Conservation (phyloP, 2,888 invertebrate species). For the Alloplasta piceator region DNA sequence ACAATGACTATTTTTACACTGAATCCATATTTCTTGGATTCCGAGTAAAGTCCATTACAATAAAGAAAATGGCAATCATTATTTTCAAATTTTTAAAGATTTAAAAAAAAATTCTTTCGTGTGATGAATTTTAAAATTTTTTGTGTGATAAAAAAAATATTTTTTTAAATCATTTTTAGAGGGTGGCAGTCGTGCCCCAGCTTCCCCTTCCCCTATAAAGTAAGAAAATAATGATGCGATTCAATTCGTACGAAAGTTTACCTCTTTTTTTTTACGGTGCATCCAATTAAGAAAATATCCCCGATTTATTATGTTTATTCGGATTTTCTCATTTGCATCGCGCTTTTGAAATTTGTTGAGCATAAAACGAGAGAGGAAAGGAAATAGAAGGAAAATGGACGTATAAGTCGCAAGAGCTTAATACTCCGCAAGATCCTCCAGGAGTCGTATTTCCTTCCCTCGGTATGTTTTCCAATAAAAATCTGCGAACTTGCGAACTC, state of each 20-base stretch:
- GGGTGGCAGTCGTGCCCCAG: no score
- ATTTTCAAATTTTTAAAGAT: no score
- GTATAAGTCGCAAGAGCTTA: constrained; percentile 41
- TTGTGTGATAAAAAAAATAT: no score
- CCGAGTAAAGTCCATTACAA: no score
- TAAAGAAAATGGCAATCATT: no score
- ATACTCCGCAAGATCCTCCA: constrained; percentile 5
- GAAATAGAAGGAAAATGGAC: constrained; percentile 47
- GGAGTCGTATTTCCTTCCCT: constrained; percentile 9
- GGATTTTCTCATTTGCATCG: constrained; percentile 12
- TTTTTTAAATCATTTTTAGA: no score
- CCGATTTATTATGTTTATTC: constrained; percentile 43
- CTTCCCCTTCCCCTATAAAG: no score
- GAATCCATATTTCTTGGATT: no score
- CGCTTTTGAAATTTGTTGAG: constrained; percentile 11
- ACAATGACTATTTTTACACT: no score
- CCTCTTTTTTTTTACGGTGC: constrained; percentile 19
- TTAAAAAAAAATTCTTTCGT: no score
- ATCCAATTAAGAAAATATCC: constrained; percentile 44
- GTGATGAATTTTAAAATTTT: no score
- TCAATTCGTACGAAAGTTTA: constrained; percentile 8
- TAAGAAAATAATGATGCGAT: constrained; percentile 14
- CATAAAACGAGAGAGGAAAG: constrained; percentile 8
- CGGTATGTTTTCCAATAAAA: constrained; percentile 15
- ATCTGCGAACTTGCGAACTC: constrained; percentile 56